These are phyloP conservation scores for Alitta virens DNA, from an alignment of 2,888 invertebrate genomes.

Conservation along the genomic window DNA sequence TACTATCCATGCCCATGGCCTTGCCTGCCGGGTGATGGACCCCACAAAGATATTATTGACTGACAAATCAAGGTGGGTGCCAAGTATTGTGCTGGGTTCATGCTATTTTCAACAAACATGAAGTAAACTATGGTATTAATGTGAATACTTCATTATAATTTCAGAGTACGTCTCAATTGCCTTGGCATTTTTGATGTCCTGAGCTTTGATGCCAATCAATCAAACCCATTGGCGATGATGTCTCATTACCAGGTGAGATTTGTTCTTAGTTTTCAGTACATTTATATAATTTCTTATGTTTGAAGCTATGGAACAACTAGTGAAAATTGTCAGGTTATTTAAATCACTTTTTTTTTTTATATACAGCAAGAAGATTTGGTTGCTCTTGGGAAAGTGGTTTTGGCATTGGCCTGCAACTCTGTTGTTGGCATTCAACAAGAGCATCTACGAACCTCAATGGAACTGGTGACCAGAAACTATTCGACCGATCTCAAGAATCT, in stretches of 20 bases:
- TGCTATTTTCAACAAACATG: no score
- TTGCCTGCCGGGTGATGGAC: constrained; percentile 82
- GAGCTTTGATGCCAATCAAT: constrained; percentile 67
- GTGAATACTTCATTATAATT: constrained; percentile 9
- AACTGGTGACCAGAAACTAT: constrained; percentile 84
- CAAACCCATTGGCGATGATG: constrained; percentile 65
- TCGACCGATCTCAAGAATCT: constrained; percentile 92
- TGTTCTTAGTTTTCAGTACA: not conserved
- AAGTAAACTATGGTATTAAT: no score
- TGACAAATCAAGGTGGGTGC: constrained; percentile 48
- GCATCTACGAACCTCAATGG: constrained; percentile 83
- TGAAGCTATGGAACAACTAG: no score
- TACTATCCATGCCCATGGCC: constrained; percentile 78
- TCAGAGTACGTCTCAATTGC: constrained; percentile 75
- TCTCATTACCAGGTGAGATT: constrained; percentile 68
- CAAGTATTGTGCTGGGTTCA: no score
- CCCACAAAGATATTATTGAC: constrained; percentile 76
- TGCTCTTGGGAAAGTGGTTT: constrained; percentile 83
- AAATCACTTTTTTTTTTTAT: not conserved
- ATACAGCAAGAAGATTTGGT: constrained; percentile 85
- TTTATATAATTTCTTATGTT: no score
- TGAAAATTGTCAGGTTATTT: no score
- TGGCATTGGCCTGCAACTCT: constrained; percentile 91
- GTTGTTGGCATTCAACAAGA: constrained; percentile 82
- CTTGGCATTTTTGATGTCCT: constrained; percentile 79